Base-by-base conservation (phyloP, 2,888 invertebrate species). In the Polyommatus icarus region DNA sequence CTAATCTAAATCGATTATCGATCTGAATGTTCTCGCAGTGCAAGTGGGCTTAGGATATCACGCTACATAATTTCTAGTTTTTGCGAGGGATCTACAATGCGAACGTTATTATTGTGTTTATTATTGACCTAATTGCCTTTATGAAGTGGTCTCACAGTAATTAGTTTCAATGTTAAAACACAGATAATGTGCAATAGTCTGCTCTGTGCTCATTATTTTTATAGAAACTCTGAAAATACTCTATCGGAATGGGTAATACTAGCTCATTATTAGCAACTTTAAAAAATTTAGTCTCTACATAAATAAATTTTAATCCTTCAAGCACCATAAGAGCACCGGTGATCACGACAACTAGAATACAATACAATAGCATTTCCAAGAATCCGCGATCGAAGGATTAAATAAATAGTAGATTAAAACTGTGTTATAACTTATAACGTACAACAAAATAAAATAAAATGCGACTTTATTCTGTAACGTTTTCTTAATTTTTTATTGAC, bases 81-180 rank as follows among this genome's bases (percentile, higher is more conserved):
- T 46, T 40, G 73, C 46, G 15, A 12, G n/a, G 6, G 24, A 20
- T 20, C 73, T 20, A 20, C 73, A 73, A 32, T 73, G 73, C 46
- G 40, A 75, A 75, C 75, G 7, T 24, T 54, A 50, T 54, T 75
- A 54, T 24, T 50, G 29, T 54, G 50, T 54, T 18, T 29, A 54
- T 54, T 50, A 75, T 75, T 75, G 75, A 75, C 75, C 75, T 29
- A 75, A 75, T 75, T 75, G 75, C 18, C 50, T 24, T 20, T 50
- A 54, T 50, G 75, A 46, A 50, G 50, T 50, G 46, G 75, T 75
- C 75, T 50, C 50, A 75, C 50, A 24, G 29, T 75, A 50, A 54
- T 75, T 75, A 75, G 15, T 75, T 20, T 54, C 75, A 75, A 75
- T 75, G 75, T 75, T 50, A 75, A 29, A 75, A 75, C 54, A 24